Percentiles rank a stretch among this genome's conserved stretches.
Evolutionary conservation across 2,888 invertebrate species (phyloP).

Genomic region (Itoplectis maculator): DNA sequence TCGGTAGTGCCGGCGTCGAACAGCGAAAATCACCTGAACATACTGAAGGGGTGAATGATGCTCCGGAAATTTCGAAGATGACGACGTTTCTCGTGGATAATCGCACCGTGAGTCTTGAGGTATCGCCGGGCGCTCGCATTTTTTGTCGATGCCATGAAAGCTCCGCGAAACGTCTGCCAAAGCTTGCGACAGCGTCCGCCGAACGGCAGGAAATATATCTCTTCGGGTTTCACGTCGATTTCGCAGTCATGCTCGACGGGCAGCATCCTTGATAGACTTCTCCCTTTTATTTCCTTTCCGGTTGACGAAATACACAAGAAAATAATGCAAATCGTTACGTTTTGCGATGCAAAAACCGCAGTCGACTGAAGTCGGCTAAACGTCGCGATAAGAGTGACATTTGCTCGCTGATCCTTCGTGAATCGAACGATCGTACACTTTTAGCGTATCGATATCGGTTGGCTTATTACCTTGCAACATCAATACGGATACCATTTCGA

Average conservation of each 20-base stretch:
- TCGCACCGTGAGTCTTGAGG: conserved; percentile 79
- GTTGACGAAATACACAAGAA: too few species aligned
- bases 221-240: conserved; percentile 69
- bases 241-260: conserved; percentile 76
- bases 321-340: not conserved
- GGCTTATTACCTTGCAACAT: not conserved
- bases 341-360: conserved; percentile 17
- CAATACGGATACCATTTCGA: not conserved
- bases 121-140: conserved; percentile 79
- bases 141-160: conserved; percentile 78
- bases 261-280: conserved; percentile 57
- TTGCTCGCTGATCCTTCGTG: not conserved
- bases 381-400: not conserved
- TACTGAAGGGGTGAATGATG: conserved; percentile 81
- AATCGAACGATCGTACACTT: not conserved
- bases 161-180: conserved; percentile 66
- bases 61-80: conserved; percentile 74
- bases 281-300: too few species aligned
- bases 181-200: conserved; percentile 68
- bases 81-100: conserved; percentile 77
- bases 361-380: conserved; percentile 47
- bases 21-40: conserved; percentile 76
- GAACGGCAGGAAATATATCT: conserved; percentile 74
- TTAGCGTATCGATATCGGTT: not conserved
- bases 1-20: too few species aligned